Base-by-base conservation (phyloP, 37 sponge, comb jelly and placozoan genomes). In the Dysidea cf. avara region DNA sequence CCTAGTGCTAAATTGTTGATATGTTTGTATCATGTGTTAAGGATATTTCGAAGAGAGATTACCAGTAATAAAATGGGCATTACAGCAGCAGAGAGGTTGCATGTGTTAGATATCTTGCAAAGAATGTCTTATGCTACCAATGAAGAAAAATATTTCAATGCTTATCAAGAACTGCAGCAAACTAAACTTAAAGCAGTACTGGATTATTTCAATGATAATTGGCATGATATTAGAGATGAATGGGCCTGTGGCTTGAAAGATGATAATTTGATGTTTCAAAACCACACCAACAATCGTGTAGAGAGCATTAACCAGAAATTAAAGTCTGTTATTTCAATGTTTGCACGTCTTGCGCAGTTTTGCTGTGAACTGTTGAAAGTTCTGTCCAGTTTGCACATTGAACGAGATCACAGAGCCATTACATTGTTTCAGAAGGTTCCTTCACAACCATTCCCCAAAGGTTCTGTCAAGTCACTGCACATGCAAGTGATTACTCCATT, bases 361-460 rank as follows among this genome's bases (percentile, higher is more conserved):
- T 71, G 50, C 17, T 33, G 52, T 30, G 72, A 71, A 52, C 34
- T 71, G 20, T 22, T 71, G 33, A 31, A 52, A 20, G n/a, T 55
- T 53, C 33, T 71, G 55, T 24, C 35, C 50, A n/a, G n/a, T n/a
- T n/a, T n/a, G n/a, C n/a, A n/a, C n/a, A 22, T 71, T 24, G 72
- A 71, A 53, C 28, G 37, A 71, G 72, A 71, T 53, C 72, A 71
- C 31, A 51, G 72, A 28, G 72, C 72, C 21, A 20, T 53, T 31
- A 36, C 32, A 28, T 16, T 71, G 46, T 43, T 43, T 43, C 46
- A 43, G 9, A 43, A 43, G 46, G 5, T 9, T 43, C 7, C 46
- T 43, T 43, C 9, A 43, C n/a, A n/a, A n/a, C n/a, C n/a, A n/a
- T n/a, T n/a, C n/a, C n/a, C n/a, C n/a, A n/a, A n/a, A n/a, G n/a